Conservation (phyloP, 2,113 vertebrate species). For the Sorex fumeus region DNA sequence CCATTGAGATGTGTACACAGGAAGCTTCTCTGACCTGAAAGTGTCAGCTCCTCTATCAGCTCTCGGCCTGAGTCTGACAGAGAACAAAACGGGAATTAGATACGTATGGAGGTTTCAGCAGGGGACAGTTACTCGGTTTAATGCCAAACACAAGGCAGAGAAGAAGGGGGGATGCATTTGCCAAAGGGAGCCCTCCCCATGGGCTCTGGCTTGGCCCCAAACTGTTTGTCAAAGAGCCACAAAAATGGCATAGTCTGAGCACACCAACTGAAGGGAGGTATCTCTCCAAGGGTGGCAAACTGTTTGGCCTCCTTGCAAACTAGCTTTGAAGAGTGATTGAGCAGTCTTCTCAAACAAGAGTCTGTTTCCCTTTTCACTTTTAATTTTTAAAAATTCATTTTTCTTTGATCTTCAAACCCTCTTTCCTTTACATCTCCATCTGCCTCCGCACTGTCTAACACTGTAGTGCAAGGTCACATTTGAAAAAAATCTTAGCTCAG, state of each 20-base stretch:
- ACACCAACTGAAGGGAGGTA: constrained; percentile 6
- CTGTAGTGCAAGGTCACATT: neutral
- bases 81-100: constrained; percentile 77
- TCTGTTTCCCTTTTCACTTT: neutral
- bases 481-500: neutral
- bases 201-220: constrained; percentile 73
- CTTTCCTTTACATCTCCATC: neutral
- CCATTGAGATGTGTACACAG: constrained; percentile 48
- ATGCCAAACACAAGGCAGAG: constrained; percentile 74
- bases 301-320: constrained; percentile 38
- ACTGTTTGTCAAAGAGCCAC: constrained; percentile 75
- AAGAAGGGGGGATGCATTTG: constrained; percentile 65
- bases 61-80: constrained; percentile 74
- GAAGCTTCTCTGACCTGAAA: constrained; percentile 69
- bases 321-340: neutral
- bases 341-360: neutral
- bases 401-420: neutral
- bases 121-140: constrained; percentile 79
- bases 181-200: constrained; percentile 71
- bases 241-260: constrained; percentile 64
- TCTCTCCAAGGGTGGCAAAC: constrained; percentile 39
- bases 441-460: neutral
- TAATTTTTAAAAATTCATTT: neutral
- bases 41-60: constrained; percentile 65
- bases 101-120: constrained; percentile 75